Percentiles rank a stretch among this genome's conserved stretches.
These are phyloP conservation scores for Pissodes strobi DNA, from an alignment of 1,140 invertebrate species.

Conservation along the genomic window DNA sequence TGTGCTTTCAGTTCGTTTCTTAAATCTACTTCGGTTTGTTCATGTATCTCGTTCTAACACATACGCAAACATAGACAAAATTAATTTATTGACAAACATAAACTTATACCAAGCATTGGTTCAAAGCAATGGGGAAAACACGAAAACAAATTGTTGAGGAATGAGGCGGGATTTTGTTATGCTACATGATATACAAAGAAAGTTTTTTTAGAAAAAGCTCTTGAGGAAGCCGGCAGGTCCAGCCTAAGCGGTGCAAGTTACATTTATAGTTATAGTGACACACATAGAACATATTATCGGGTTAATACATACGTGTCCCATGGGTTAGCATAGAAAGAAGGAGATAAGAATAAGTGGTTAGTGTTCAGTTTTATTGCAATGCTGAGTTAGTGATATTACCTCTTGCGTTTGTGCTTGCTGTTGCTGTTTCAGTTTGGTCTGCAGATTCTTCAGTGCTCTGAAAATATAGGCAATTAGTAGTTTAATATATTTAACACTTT, in stretches of 20 bases:
- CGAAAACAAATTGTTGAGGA: conserved; percentile 35
- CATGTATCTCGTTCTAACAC: conserved; percentile 33
- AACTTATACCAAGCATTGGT: conserved; percentile 3
- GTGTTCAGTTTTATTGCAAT: conserved; percentile 1
- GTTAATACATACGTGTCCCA: conserved; percentile 35
- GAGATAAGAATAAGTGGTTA: conserved; percentile 16
- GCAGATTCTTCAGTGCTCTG: conserved; percentile 85
- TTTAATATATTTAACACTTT: no score
- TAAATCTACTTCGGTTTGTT: conserved; percentile 17
- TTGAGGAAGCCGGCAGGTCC: conserved; percentile 86
- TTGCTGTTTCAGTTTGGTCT: conserved; percentile 80
- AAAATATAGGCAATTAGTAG: conserved; percentile 4
- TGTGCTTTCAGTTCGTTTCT: conserved; percentile 6
- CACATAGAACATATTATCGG: not conserved
- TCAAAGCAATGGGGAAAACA: conserved; percentile 12
- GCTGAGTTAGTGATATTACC: conserved; percentile 57
- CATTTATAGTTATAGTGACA: conserved; percentile 1
- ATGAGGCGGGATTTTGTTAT: conserved; percentile 47
- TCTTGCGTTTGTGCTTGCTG: conserved; percentile 72
- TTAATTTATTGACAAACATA: conserved; percentile 6
- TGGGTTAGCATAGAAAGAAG: conserved; percentile 16
- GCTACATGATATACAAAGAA: conserved; percentile 30
- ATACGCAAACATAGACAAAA: conserved; percentile 31
- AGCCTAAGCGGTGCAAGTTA: conserved; percentile 67
- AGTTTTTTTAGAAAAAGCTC: conserved; percentile 85